phyloP scores from a whole-genome alignment of 2,888 invertebrate genomes.

The Koerneria pararmatus region DNA sequence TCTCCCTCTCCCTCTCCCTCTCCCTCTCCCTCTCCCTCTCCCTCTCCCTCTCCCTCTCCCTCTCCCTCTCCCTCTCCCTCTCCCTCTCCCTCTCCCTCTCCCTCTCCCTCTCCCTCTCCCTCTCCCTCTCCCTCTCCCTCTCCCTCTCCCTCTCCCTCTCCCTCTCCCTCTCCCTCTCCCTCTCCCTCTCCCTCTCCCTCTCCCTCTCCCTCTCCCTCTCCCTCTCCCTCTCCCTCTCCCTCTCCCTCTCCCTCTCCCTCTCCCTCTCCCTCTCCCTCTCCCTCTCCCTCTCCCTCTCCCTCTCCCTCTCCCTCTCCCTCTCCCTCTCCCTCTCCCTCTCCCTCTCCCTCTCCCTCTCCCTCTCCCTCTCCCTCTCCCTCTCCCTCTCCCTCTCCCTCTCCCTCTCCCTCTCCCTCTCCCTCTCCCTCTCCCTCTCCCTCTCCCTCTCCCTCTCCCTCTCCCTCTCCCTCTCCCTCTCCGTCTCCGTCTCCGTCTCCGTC shows the following conservation, averaged over 20 bases:
- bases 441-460: background rate
- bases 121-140: background rate
- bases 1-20: background rate
- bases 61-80: no score
- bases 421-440: constrained; percentile 13
- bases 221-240: background rate
- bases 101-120: background rate
- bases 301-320: no score
- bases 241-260: background rate
- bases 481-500: constrained; percentile 10
- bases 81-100: no score
- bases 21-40: no score
- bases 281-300: no score
- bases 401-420: constrained; percentile 6
- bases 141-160: background rate
- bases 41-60: constrained; percentile 3
- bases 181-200: constrained; percentile 4
- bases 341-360: background rate
- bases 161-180: background rate
- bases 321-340: background rate
- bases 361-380: background rate
- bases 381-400: background rate
- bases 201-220: constrained; percentile 13
- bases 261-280: constrained; percentile 9
- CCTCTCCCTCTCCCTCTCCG: background rate